phyloP scores from a whole-genome alignment of 2,797 vertebrate genomes.

The Pteropus rufus region DNA sequence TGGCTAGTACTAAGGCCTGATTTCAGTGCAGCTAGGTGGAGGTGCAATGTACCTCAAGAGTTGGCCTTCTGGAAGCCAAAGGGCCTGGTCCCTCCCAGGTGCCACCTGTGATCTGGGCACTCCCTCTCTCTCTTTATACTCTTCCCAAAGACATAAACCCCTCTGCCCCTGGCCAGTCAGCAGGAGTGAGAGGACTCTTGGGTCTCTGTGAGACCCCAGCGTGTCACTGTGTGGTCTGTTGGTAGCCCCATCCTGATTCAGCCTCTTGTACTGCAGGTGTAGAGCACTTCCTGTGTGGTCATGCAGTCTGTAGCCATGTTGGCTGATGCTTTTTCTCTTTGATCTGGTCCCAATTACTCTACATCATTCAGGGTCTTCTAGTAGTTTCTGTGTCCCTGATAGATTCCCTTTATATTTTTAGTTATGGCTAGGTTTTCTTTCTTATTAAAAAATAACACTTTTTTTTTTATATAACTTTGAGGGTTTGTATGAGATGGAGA shows the following conservation, averaged over 20 bases:
- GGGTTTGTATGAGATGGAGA: not conserved
- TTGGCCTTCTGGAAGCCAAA: not conserved
- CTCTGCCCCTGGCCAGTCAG: not conserved
- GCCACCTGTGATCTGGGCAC: not conserved
- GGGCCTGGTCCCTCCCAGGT: not conserved
- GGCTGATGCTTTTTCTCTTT: not conserved
- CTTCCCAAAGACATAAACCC: not conserved
- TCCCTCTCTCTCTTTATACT: not conserved
- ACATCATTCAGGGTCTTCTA: not conserved
- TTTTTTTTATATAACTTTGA: not conserved
- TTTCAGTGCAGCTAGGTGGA: rapidly evolving
- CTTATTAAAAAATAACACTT: not conserved
- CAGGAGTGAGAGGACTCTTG: not conserved
- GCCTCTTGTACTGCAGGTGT: not conserved
- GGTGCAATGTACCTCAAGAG: not conserved
- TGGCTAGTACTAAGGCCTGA: not conserved
- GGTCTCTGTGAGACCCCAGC: not conserved
- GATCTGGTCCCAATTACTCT: not conserved
- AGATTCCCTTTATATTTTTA: not conserved
- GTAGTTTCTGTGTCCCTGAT: not conserved
- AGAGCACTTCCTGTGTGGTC: not conserved
- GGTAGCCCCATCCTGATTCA: no score
- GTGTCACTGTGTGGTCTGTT: not conserved
- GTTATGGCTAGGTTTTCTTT: not conserved
- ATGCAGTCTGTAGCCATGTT: not conserved